Base-by-base conservation (phyloP, 2,888 invertebrate genomes). In the Lycocerus yunnanus region DNA sequence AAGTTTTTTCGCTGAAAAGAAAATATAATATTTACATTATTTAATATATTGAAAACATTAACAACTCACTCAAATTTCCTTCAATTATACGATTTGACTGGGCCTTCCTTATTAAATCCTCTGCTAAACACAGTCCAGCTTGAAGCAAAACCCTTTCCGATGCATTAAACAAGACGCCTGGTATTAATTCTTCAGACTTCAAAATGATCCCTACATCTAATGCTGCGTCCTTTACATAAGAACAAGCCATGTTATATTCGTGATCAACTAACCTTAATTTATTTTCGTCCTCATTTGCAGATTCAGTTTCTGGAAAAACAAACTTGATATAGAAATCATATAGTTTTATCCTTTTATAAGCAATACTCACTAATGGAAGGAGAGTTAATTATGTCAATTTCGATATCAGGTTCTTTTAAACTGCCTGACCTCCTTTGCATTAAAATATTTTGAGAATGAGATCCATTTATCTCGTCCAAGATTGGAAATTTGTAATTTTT, bases 81-180 rank as follows among this genome's bases (percentile, higher is more conserved):
- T 78, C 76, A 67, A 80, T 80, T 58, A 85, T 81, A 58, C 81
- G 73, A 79, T 82, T 80, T 73, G 83, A 82, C 60, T 81, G 79
- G 5, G 85, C 82, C 72, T 83, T 82, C 61, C 87, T 78, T 58
- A 87, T 83, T 69, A 91, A 69, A 76, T 90, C 89, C 72, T 90
- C 90, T 0, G 89, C 89, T 77, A 91, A 88, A 78, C 88, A 88
- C 72, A 86, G 86, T 79, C 88, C 80, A 0, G 90, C 90, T 1
- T 90, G 88, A 14, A 90, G 80, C 60, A 91, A 80, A 15, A 89
- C 88, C 1, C 89, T 87, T 79, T 88, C 87, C n/a, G 89, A 85
- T 58, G 87, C 85, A 78, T 86, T 87, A 79, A 88, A 86, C 27
- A 83, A 77, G 4, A 89, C 85, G 11, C 87, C 87, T 3, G 88